These are phyloP conservation scores for Dromococcyx pavoninus DNA, from an alignment of 2,797 vertebrate genomes.

Conservation along the genomic window DNA sequence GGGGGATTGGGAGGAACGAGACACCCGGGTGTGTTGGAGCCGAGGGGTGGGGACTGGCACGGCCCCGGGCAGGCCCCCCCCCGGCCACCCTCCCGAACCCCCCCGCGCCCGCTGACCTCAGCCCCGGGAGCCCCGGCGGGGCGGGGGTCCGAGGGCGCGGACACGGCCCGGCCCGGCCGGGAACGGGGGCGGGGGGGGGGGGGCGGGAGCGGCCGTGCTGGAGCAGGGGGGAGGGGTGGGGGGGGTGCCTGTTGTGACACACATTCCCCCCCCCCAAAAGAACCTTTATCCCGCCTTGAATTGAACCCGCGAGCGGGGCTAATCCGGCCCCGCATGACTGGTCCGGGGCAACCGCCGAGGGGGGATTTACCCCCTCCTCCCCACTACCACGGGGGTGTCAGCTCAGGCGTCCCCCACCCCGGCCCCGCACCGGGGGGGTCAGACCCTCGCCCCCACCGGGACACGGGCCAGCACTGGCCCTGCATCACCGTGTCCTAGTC, in stretches of 20 bases:
- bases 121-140: conserved; percentile 49
- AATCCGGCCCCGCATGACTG: conserved; percentile 70
- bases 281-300: conserved; percentile 27
- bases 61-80: conserved; percentile 13
- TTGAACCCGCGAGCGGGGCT: conserved; percentile 71
- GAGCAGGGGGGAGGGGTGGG: background rate
- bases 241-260: background rate
- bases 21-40: background rate
- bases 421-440: no score
- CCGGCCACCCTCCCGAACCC: conserved; percentile 25
- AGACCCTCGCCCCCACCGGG: background rate
- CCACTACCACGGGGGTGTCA: background rate
- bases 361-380: conserved; percentile 77
- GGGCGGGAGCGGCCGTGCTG: background rate
- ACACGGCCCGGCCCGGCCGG: conserved; percentile 7
- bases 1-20: no score
- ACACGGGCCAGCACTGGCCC: background rate
- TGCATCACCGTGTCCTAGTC: background rate
- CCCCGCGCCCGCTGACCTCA: conserved; percentile 47
- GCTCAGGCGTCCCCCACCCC: background rate
- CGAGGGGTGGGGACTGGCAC: background rate
- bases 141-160: conserved; percentile 46
- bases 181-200: background rate
- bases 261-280: no score
- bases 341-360: conserved; percentile 84